Evolutionary conservation across 2,888 invertebrate species (phyloP), one percentile per base, ranked within the genome.

Genomic region (Drepanosiphum platanoidis): DNA sequence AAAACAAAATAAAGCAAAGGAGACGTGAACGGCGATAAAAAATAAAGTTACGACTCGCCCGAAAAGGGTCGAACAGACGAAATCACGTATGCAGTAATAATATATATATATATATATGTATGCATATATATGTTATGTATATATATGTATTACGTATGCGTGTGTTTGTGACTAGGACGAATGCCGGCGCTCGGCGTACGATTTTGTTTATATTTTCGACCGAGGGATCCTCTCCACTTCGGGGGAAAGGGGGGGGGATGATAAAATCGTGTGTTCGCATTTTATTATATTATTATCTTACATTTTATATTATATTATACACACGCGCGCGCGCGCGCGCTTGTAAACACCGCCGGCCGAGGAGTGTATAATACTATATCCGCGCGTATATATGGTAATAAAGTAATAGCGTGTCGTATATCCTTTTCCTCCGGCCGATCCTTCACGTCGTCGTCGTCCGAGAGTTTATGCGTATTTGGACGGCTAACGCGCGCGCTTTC

Each of bases 11-110:
- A 4, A 36, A 15, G 5, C 15, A 18, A 70, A 58, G 52, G 36
- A 81, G 11, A 70, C 70, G 80, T 27, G 27, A 81, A 81, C 22
- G 80, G 52, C 36, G 52, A 52, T 71, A 81, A 70, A n/a, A 81
- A 74, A 70, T 27, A 81, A 81, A 81, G 52, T 81, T 81, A 81
- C 70, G 70, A 64, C 30, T 30, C 13, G 36, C 36, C 46, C 36
- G 9, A 70, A 81, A 70, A 58, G 52, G 80, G 80, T 81, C 80
- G 39, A 32, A 15, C 42, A 32, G n/a, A 22, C 18, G 30, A 79
- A 46, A 34, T 79, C 79, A 32, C 32, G 52, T 58, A 46, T 66
- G 52, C 80, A 70, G 80, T 52, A 81, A 58, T 81, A 52, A 70
- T 80, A 80, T 52, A 68, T 64, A 80, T 61, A 36, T 36, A 68